Conservation (phyloP, 2,113 vertebrate genomes). For the Mesocricetus auratus region DNA sequence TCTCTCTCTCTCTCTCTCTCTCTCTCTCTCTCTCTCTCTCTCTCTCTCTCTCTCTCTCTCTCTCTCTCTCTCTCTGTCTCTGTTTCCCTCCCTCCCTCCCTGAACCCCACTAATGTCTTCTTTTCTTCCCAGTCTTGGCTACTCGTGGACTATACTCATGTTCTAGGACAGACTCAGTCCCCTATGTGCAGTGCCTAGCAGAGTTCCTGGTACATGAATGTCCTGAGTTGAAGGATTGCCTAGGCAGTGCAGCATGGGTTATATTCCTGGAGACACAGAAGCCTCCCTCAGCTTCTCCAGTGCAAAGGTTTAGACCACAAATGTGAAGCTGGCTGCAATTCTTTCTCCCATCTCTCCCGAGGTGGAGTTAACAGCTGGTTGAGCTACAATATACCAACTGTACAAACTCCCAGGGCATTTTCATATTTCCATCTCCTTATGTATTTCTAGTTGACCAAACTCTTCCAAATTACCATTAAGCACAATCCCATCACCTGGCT, state of each 20-base stretch:
- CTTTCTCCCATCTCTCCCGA: conserved; percentile 85
- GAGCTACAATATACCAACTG: conserved; percentile 87
- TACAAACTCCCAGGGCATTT: conserved; percentile 88
- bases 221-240: background rate
- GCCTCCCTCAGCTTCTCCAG: conserved; percentile 76
- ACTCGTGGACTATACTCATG: background rate
- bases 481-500: conserved; percentile 89
- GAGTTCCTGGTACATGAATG: background rate
- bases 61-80: too few relatives aligned
- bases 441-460: conserved; percentile 90
- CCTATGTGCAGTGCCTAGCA: background rate
- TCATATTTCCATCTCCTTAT: conserved; percentile 90
- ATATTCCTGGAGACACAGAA: background rate
- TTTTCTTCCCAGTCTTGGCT: background rate
- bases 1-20: too few relatives aligned
- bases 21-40: too few relatives aligned
- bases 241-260: background rate
- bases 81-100: background rate
- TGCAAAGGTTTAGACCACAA: conserved; percentile 85
- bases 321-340: conserved; percentile 82
- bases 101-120: background rate
- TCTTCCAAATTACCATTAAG: conserved; percentile 89
- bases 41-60: too few relatives aligned
- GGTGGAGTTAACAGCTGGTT: conserved; percentile 88
- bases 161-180: background rate